These are phyloP conservation scores for Drosophila melanosoma DNA, from an alignment of 2,888 invertebrate species.

Conservation along the genomic window DNA sequence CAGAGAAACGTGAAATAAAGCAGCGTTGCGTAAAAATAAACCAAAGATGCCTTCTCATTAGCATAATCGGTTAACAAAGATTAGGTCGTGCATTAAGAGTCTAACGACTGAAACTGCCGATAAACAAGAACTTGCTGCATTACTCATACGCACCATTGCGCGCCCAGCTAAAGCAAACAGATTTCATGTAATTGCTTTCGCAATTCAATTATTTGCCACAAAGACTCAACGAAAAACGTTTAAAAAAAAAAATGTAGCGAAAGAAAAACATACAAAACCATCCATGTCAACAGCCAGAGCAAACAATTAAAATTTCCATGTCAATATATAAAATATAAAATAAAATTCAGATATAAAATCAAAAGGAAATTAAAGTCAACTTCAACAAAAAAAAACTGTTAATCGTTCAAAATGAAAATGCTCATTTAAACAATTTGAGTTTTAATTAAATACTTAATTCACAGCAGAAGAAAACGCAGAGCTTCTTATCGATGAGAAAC, in stretches of 20 bases:
- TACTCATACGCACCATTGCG: conserved; percentile 58
- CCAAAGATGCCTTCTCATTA: conserved; percentile 65
- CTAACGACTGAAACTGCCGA: neutral
- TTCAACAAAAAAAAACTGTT: conserved; percentile 10
- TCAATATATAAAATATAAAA: conserved; percentile 35
- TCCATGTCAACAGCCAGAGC: conserved; percentile 58
- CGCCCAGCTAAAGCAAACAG: conserved; percentile 65
- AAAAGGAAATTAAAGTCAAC: conserved; percentile 39
- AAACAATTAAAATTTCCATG: conserved; percentile 63
- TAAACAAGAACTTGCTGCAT: conserved; percentile 26
- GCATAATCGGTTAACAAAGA: conserved; percentile 64
- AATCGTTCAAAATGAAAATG: neutral
- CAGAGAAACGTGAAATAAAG: conserved; percentile 28
- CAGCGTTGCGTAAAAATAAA: conserved; percentile 52
- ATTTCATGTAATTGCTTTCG: conserved; percentile 72
- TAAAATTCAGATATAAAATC: conserved; percentile 35
- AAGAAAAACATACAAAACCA: conserved; percentile 12
- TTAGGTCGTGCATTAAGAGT: conserved; percentile 46
- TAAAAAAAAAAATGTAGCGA: conserved; percentile 2
- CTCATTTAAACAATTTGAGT: neutral
- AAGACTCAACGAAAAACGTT: conserved; percentile 36
- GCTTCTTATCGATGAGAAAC: neutral
- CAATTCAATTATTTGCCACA: conserved; percentile 68
- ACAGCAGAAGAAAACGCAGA: neutral
- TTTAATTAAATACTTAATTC: neutral